Evolutionary conservation across 2,888 invertebrate genomes (phyloP), one percentile per base, ranked within the genome.

Genomic region (Cremastinae sp.): DNA sequence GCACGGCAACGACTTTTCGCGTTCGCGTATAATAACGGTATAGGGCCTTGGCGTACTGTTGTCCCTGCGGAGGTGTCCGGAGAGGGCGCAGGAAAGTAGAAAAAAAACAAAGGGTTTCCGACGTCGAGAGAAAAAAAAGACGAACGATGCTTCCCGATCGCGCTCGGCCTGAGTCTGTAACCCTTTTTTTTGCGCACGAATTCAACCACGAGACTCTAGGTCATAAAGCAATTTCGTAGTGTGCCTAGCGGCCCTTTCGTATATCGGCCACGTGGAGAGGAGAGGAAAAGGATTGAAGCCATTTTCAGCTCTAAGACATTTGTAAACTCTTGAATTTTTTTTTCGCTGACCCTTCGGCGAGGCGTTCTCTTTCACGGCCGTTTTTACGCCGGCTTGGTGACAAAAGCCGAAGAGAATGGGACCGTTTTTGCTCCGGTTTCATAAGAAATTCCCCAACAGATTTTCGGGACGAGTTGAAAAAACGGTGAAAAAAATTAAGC

Each of bases 21-120:
- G 83, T 83, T 85, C 76, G 82, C 74, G 81, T 78, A 75, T 80
- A 84, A 84, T 86, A 84, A 86, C 84, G 83, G 84, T 79, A 78
- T 58, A 62, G 56, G 10, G 10, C 56, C 22, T 22, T 56, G 39
- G 39, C 16, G 41, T 64, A 39, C 51, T 59, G 59, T 71, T 45
- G 20, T 20, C 5, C 28, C 28, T 28, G 28, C 22, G 14, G 69
- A 69, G 69, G 76, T 73, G 69, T 55, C 59, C 53, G 20, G 41
- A 49, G 8, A 20, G 62, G 59, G 51, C 39, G 59, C 41, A 55
- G 10, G 9, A 56, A 28, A 20, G 43, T 20, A 10, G 41, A 22
- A 68, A 58, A 22, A 56, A 45, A 37, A 47, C 12, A 37, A 14
- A 28, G 37, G 18, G 41, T 14, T 39, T 10, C 14, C 20, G 39